A percentile compares a stretch with the other conserved stretches of the same genome.
These are phyloP conservation scores for Larimichthys crocea DNA, from an alignment of 2,113 vertebrate genomes.

Conservation along the genomic window DNA sequence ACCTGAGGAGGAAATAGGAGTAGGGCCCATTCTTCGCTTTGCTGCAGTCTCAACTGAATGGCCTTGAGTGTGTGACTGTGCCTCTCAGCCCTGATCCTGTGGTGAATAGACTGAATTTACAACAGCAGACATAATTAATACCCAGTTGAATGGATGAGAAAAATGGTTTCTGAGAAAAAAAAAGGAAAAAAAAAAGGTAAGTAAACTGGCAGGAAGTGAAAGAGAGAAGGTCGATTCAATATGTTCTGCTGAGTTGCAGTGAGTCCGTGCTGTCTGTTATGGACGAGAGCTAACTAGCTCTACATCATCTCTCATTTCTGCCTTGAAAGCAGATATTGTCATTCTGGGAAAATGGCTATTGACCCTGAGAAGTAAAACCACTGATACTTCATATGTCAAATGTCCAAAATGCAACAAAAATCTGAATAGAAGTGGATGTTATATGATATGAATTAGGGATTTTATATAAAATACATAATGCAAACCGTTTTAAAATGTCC, in stretches of 20 bases:
- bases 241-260: slow-evolving; percentile 24
- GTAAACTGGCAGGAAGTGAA: slow-evolving; percentile 20
- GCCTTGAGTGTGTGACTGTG: slow-evolving; percentile 51
- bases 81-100: slow-evolving; percentile 48
- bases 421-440: neutral
- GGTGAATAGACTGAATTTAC: slow-evolving; percentile 61
- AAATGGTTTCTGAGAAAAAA: slow-evolving; percentile 37
- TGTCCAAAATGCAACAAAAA: neutral
- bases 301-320: neutral
- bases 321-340: neutral
- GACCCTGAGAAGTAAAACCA: slow-evolving; percentile 19
- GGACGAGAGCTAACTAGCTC: neutral
- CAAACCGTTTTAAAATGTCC: neutral
- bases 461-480: too few species aligned
- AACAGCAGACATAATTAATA: slow-evolving; percentile 71
- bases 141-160: slow-evolving; percentile 56
- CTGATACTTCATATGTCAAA: neutral
- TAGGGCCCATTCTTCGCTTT: slow-evolving; percentile 39
- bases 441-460: neutral
- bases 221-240: slow-evolving; percentile 30
- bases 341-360: slow-evolving; percentile 13
- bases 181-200: slow-evolving; percentile 36
- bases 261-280: slow-evolving; percentile 24
- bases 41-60: slow-evolving; percentile 56
- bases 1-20: slow-evolving; percentile 32